Evolutionary conservation across 2,888 invertebrate species (phyloP), one percentile per base, ranked within the genome.

Genomic region (Prenolepis imparis): DNA sequence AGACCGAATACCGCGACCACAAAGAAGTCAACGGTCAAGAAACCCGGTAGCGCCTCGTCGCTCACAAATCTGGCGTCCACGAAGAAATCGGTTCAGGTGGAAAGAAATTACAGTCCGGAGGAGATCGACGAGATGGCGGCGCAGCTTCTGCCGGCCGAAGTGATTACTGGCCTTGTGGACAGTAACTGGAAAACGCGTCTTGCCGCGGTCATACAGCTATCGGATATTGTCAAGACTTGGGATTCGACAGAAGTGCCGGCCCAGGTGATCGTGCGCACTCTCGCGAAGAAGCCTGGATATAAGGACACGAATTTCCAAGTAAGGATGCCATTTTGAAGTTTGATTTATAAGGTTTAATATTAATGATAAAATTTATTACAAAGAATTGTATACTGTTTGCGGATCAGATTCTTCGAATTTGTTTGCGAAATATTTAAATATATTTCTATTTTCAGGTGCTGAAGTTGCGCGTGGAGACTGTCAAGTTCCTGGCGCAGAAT

Each of bases 111-210:
- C 77, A 96, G 96, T 18, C 96, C 96, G 36, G 98, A 98, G 84
- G 98, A 98, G 89, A 97, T 98, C 0, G 97, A 97, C 80, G 97
- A 97, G 75, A 96, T 96, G 89, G 97, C 97, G 0, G 96, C 96
- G 55, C 96, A 96, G 85, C 91, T 97, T 24, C 94, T 98, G 15
- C 94, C 97, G 0, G 94, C 96, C 0, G 97, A 97, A 63, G 95
- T 97, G 32, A 89, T 97, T 3, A 93, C 94, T 92, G 98, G 97
- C 70, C 95, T 99, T 5, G 95, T 96, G 0, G 98, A 98, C 93
- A 94, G 96, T 68, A 98, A 98, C 95, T 99, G 98, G 98, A 98
- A 99, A 95, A 97, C 95, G 82, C 96, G 98, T 41, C 95, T 98
- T 21, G 95, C 96, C 12, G 96, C 98, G 0, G 97, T 97, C 18